Evolutionary conservation across 2,797 vertebrate genomes (phyloP), one percentile per base, ranked within the genome.

Genomic region (Nothura maculosa): DNA sequence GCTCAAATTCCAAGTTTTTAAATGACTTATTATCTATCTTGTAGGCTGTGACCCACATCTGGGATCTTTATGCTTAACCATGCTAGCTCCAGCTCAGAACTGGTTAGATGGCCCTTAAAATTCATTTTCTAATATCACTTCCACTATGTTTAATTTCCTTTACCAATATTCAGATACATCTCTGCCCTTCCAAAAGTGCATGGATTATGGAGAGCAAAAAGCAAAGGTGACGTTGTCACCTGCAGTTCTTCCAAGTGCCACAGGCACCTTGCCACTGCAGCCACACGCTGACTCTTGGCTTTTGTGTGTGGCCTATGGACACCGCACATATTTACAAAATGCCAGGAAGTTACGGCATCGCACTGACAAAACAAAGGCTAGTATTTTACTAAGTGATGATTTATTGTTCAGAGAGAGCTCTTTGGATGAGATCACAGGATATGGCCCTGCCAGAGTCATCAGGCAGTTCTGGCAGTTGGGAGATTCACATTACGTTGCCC

Each of bases 11-110:
- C 32, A 54, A 10, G 18, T 24, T 38, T 93, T 89, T 64, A 64
- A 93, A 61, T 87, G 12, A 62, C n/a, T 75, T 85, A 27, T 48
- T 87, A 19, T 52, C 22, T 87, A 19, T 52, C 22, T 48, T 78
- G 58, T n/a, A 89, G 42, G 54, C 40, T 87, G 27, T 73, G 40
- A 72, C 45, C 32, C 2, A 0, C 30, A 21, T 64, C 15, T 43
- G 14, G 4, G 34, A 75, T 42, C 60, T 78, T 94, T 75, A 42
- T 62, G 25, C 24, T 82, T 70, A 85, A 79, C 21, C 36, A n/a
- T 63, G 36, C 48, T 87, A 73, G 19, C 28, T 87, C 27, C 0
- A n/a, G 0, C 64, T 1, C 10, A 68, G 36, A 25, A 9, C 43
- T 85, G 25, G 12, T 42, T 60, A 21, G 15, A 7, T 76, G 76